Evolutionary conservation across 1,140 invertebrate genomes (phyloP).

Genomic region (Ceratosolen solmsi): DNA sequence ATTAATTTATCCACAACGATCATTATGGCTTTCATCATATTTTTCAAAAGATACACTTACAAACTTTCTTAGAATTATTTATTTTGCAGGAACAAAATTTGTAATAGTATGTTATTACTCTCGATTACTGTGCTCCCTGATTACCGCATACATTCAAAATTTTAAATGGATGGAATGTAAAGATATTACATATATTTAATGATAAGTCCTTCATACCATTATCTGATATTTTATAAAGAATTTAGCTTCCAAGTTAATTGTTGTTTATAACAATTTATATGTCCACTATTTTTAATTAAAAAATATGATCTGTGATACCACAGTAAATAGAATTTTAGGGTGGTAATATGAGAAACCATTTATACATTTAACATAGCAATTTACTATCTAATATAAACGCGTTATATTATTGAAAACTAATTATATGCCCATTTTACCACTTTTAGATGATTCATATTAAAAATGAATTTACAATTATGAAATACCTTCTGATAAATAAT

Average conservation of each 20-base stretch:
- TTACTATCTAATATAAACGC: conserved; percentile 59
- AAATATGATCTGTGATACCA: background rate
- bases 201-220: background rate
- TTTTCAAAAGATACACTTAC: conserved; percentile 6
- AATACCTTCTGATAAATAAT: conserved; percentile 16
- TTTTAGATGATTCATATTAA: background rate
- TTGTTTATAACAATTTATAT: no score
- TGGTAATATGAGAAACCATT: conserved; percentile 57
- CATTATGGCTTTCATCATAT: conserved; percentile 14
- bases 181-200: conserved; percentile 52
- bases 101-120: conserved; percentile 26
- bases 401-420: conserved; percentile 26
- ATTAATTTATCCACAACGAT: conserved; percentile 50
- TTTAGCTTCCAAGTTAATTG: background rate
- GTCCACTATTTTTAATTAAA: background rate
- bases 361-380: conserved; percentile 61
- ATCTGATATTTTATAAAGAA: background rate
- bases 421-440: background rate
- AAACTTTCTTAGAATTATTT: conserved; percentile 17
- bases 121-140: conserved; percentile 6
- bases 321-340: conserved; percentile 38
- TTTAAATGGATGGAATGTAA: conserved; percentile 61
- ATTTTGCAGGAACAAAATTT: conserved; percentile 23
- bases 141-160: conserved; percentile 44
- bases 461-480: conserved; percentile 50